These are phyloP conservation scores for Dryocosmus kuriphilus DNA, from an alignment of 2,888 invertebrate species.

Conservation along the genomic window DNA sequence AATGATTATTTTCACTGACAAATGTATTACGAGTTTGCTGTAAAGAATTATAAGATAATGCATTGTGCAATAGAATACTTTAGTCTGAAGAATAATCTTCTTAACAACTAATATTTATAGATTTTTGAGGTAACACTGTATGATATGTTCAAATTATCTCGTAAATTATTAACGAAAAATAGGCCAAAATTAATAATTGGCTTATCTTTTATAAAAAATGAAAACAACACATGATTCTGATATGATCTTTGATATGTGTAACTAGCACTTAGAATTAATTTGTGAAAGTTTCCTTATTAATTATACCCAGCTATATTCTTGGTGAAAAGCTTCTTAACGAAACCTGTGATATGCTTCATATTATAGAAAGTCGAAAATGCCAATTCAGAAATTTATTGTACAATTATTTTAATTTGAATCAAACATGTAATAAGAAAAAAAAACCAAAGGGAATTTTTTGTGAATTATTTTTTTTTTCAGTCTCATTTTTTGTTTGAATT, in stretches of 20 bases:
- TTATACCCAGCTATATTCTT: constrained; percentile 3
- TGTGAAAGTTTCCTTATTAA: constrained; percentile 29
- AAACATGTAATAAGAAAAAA: too few species aligned
- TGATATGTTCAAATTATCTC: constrained; percentile 8
- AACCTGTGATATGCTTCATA: constrained; percentile 17
- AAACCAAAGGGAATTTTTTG: too few species aligned
- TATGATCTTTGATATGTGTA: constrained; percentile 18
- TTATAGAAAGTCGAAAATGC: constrained; percentile 1
- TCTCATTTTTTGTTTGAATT: too few species aligned
- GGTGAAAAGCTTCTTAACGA: not conserved
- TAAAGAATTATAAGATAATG: not conserved
- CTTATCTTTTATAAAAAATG: not conserved
- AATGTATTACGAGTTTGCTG: not conserved
- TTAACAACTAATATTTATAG: not conserved
- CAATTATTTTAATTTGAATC: not conserved
- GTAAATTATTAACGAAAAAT: not conserved
- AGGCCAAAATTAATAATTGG: not conserved
- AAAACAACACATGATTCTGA: constrained; percentile 17
- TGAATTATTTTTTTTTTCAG: too few species aligned
- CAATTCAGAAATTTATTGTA: constrained; percentile 7
- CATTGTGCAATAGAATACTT: not conserved
- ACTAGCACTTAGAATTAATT: constrained; percentile 28
- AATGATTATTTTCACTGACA: not conserved
- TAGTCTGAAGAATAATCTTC: not conserved
- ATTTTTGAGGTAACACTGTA: not conserved